Evolutionary conservation across 2,797 vertebrate genomes (phyloP).

Genomic region (Phrynocephalus guinanensis): DNA sequence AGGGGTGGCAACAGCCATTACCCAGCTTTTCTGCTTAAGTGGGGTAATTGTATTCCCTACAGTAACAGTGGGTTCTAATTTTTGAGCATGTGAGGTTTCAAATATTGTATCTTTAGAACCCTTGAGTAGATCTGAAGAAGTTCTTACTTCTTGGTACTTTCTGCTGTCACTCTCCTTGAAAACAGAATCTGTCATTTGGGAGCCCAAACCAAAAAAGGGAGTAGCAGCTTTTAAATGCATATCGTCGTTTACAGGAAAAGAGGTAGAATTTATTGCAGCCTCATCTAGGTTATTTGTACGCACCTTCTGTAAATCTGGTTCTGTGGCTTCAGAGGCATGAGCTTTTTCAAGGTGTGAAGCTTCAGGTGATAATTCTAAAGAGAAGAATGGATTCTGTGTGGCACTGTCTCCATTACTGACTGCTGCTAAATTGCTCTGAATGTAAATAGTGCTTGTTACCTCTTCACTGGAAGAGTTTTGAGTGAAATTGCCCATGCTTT

Average conservation of each 20-base stretch:
- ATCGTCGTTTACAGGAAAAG: background rate
- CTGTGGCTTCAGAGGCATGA: background rate
- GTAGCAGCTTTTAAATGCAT: conserved; percentile 6
- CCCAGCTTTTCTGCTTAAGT: background rate
- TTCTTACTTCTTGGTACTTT: background rate
- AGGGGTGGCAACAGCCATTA: conserved; percentile 30
- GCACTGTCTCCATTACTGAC: background rate
- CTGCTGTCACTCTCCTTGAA: background rate
- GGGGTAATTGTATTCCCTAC: background rate
- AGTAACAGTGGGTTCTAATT: background rate
- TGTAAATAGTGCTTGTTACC: conserved; percentile 28
- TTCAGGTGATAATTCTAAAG: conserved; percentile 43
- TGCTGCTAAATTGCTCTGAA: conserved; percentile 22
- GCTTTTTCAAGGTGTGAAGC: conserved; percentile 33
- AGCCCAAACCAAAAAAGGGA: conserved; percentile 15
- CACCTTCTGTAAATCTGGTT: conserved; percentile 17
- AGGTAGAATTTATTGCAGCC: background rate
- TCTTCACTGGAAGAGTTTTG: conserved; percentile 23
- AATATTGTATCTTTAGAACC: background rate
- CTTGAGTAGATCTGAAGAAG: background rate
- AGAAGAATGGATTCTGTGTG: background rate
- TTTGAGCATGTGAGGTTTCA: background rate
- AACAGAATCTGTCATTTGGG: background rate
- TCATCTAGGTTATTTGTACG: background rate
- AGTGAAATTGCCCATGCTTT: background rate